Percentiles rank a stretch among this genome's conserved stretches.
These are phyloP conservation scores for Pseudochirops corinnae DNA, from an alignment of 2,797 vertebrate species.

Conservation along the genomic window DNA sequence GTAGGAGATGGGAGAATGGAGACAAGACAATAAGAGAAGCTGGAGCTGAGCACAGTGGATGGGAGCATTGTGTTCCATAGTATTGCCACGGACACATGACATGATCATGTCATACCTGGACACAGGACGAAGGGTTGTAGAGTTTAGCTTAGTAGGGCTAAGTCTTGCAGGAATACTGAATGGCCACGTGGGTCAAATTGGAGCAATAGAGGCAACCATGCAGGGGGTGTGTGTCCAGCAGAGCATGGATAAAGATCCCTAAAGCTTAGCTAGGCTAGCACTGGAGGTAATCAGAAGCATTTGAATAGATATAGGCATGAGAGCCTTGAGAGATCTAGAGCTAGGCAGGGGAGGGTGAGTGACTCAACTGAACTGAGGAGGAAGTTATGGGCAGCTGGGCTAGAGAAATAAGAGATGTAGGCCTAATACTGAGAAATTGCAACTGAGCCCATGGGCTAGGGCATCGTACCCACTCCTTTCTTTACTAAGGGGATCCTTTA, in stretches of 20 bases:
- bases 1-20: background rate
- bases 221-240: background rate
- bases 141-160: background rate
- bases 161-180: background rate
- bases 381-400: background rate
- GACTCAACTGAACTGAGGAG: background rate
- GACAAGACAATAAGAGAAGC: background rate
- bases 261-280: background rate
- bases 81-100: background rate
- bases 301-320: background rate
- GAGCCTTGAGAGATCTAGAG: background rate
- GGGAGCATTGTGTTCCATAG: background rate
- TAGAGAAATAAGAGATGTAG: background rate
- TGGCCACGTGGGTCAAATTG: background rate
- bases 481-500: background rate
- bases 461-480: background rate
- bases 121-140: background rate
- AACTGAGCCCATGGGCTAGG: background rate
- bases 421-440: background rate
- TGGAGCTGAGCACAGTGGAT: background rate
- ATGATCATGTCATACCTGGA: background rate
- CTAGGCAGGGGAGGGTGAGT: background rate
- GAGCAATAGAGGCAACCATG: background rate
- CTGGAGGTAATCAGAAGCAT: background rate
- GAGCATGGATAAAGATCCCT: background rate